Evolutionary conservation across 2,888 invertebrate genomes (phyloP).

Genomic region (Apodemia mormo): DNA sequence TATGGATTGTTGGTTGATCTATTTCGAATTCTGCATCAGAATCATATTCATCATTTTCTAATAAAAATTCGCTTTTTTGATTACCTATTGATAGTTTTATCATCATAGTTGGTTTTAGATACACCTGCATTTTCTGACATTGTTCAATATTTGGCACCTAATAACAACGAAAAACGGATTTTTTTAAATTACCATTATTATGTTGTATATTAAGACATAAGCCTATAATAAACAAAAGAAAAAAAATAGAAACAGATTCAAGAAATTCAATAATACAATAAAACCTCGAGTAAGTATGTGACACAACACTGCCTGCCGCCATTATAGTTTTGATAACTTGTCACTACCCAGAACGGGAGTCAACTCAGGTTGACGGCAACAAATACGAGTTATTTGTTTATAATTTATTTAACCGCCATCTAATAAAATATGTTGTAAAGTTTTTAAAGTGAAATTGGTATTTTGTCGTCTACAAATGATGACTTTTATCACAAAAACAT

Average conservation of each 20-base stretch:
- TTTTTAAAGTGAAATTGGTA: neutral
- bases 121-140: slow-evolving; percentile 14
- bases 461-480: neutral
- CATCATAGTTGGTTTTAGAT: neutral
- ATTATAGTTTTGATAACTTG: slow-evolving; percentile 10
- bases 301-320: slow-evolving; percentile 15
- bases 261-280: neutral
- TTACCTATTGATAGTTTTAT: slow-evolving; percentile 9
- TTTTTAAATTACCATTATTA: too few relatives aligned
- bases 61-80: slow-evolving; percentile 17
- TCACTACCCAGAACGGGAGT: neutral
- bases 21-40: slow-evolving; percentile 18
- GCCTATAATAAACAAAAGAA: too few relatives aligned
- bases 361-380: slow-evolving; percentile 5
- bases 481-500: neutral
- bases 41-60: slow-evolving; percentile 19
- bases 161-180: neutral
- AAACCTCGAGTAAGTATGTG: neutral
- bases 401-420: neutral
- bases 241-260: too few relatives aligned
- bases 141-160: slow-evolving; percentile 6
- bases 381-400: neutral
- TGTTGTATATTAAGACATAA: too few relatives aligned
- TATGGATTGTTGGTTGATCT: neutral
- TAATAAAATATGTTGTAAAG: neutral